Percentiles rank a stretch among this genome's conserved stretches.
phyloP scores from a whole-genome alignment of 2,888 invertebrate species.

The Cheilosia soror region DNA sequence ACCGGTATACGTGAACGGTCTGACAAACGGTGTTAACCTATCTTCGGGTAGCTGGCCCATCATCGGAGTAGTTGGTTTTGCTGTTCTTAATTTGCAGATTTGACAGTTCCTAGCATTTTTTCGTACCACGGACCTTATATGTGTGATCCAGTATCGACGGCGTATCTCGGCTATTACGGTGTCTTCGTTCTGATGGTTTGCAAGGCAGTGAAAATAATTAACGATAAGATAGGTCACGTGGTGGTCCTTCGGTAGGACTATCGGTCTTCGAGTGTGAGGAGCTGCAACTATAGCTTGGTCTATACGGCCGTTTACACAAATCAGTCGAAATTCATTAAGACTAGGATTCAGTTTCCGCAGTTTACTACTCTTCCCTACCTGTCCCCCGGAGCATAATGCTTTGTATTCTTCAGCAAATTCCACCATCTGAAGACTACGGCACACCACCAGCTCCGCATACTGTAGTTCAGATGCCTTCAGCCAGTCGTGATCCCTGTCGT shows the following conservation, averaged over 20 bases:
- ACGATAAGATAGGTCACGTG: neutral
- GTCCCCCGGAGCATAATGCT: neutral
- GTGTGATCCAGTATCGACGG: neutral
- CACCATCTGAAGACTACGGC: too few species aligned
- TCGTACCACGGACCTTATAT: neutral
- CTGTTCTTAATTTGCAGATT: neutral
- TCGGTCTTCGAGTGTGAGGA: neutral
- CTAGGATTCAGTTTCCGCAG: neutral
- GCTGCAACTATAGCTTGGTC: neutral
- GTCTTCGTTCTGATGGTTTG: constrained; percentile 5
- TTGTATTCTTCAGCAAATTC: neutral
- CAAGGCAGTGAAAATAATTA: neutral
- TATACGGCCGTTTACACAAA: constrained; percentile 1
- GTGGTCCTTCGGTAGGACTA: neutral
- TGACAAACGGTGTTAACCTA: constrained; percentile 11
- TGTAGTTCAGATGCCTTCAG: neutral
- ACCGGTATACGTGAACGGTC: constrained; percentile 1
- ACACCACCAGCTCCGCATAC: neutral
- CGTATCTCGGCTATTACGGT: neutral
- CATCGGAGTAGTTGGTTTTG: constrained; percentile 19
- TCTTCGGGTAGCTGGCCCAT: constrained; percentile 44
- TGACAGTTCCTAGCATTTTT: neutral
- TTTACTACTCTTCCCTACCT: neutral
- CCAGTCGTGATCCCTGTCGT: neutral
- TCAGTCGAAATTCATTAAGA: neutral